Base-by-base conservation (phyloP, 1,140 invertebrate species). In the Vollenhovia emeryi region DNA sequence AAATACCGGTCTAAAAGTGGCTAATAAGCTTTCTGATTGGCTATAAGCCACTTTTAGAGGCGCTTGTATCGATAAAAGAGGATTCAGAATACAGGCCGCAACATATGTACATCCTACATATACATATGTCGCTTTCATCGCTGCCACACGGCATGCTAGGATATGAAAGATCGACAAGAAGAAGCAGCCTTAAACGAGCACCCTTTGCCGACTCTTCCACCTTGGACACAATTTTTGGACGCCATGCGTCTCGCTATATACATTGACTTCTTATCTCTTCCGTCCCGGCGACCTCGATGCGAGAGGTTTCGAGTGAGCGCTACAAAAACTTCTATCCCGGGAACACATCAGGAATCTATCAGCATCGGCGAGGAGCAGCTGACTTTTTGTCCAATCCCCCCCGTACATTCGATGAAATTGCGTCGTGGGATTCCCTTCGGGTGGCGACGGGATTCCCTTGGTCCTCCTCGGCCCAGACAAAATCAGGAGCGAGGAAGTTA, bases 321-420 rank as follows among this genome's bases (percentile, higher is more conserved):
- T 36, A 75, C 40, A 90, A 90, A 90, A 90, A 86, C 48, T n/a
- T 40, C 75, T 75, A 85, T 78, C 88, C 82, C 45, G 57, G 74
- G 52, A 62, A n/a, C 82, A 78, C 89, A 89, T 90, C 88, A 85
- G 88, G 85, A 90, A 90, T 90, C 88, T 90, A 90, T 90, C 89
- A 90, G 68, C 76, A 90, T 87, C 80, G 85, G 85, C 88, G 75
- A 87, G 75, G 85, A 50, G 52, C 75, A 43, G 87, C 52, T 43
- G 62, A 43, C 40, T 87, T 87, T 89, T 89, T 86, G 36, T 55
- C 36, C 69, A 30, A 3, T n/a, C 57, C 36, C 64, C 15, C 76
- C 71, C 45, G 75, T 60, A 33, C 62, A 85, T 62, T 21, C 52
- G 66, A 71, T 76, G 30, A 75, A 88, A 86, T 89, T 89, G 30